Evolutionary conservation across 1,140 invertebrate genomes (phyloP), one percentile per base, ranked within the genome.

Genomic region (Aleiodes sp.): DNA sequence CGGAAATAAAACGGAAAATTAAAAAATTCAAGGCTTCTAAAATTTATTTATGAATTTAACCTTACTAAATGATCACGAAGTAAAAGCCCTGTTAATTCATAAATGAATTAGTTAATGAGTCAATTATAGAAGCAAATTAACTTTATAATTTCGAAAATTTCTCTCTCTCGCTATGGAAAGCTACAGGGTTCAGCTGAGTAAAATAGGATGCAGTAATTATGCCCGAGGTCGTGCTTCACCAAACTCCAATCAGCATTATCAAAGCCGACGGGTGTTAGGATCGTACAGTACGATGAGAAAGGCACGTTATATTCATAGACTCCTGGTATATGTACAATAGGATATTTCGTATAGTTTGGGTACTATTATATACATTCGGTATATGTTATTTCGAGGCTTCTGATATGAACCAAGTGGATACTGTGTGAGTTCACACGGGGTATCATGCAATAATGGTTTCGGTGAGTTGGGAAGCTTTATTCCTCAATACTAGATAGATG

Each of bases 161-260:
- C 7, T n/a, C 39, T 43, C 39, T 9, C 46, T 52, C n/a, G n/a
- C n/a, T n/a, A n/a, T 52, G 14, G 46, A 52, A 21, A 9, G n/a
- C 21, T 2, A n/a, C 21, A 52, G 46, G n/a, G n/a, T n/a, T 52
- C 46, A 52, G 46, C 46, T 52, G 19, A 52, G 46, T 43, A 43
- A 43, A 52, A 52, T 24, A 21, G 46, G 46, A 52, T 74, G 63
- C 52, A 70, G 67, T 73, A 68, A 72, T 76, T 73, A 71, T 57
- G 9, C 39, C 33, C 67, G 69, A 68, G 60, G 46, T 31, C 73
- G 70, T 26, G 52, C 33, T 65, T 64, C 63, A 65, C 75, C 76
- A 76, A 82, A 79, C 70, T 80, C 75, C 77, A 83, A 82, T 82
- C 80, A 81, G 75, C 76, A 82, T 82, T 82, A 82, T 83, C 79